A percentile compares a stretch with the other conserved stretches of the same genome.
Conservation (phyloP, 2,113 vertebrate species). For the Callipepla californica region DNA sequence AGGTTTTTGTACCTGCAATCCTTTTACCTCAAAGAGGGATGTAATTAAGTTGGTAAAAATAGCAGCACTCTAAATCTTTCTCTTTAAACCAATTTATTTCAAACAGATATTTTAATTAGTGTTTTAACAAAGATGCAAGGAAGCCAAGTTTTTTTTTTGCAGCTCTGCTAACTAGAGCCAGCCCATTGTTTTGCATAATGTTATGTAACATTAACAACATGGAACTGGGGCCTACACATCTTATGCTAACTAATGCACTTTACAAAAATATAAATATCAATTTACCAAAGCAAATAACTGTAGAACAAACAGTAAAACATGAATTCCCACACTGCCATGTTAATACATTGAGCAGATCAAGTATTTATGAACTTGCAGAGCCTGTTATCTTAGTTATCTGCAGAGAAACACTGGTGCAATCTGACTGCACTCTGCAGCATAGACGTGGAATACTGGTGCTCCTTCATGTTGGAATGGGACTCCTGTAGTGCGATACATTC, state of each 20-base stretch:
- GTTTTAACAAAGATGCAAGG: not conserved
- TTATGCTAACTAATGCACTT: conserved; percentile 5
- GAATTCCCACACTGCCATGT: not conserved
- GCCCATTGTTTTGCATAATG: not conserved
- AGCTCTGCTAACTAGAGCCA: not conserved
- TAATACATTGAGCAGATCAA: not conserved
- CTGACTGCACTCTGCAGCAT: not conserved
- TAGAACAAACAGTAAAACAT: not conserved
- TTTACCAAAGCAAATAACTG: not conserved
- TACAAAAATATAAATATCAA: not conserved
- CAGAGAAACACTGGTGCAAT: not conserved
- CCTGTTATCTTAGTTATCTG: not conserved
- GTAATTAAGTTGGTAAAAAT: conserved; percentile 35
- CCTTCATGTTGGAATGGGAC: not conserved
- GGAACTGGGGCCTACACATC: conserved; percentile 4
- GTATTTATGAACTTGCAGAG: not conserved
- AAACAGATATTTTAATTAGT: conserved; percentile 7
- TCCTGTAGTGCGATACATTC: not conserved
- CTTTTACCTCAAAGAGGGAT: not conserved
- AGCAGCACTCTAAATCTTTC: not conserved
- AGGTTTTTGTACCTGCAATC: not conserved
- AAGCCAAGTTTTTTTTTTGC: not conserved
- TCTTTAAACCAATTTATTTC: not conserved
- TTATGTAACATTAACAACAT: conserved; percentile 8
- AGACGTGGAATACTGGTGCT: not conserved